Base-by-base conservation (phyloP, 1,140 invertebrate genomes). In the Megalopta genalis region DNA sequence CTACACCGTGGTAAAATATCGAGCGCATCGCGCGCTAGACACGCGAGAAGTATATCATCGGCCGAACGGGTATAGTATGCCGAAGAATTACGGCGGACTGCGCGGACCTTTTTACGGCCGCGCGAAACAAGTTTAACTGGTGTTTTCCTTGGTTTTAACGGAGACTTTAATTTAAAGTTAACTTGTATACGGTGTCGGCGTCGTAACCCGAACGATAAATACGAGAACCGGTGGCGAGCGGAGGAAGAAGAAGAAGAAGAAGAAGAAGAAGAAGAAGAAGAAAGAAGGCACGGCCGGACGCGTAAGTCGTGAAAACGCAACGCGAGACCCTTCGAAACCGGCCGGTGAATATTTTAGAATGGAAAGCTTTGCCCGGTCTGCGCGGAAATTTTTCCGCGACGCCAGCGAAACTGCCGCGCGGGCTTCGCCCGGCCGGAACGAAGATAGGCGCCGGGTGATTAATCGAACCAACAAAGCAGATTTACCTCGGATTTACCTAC, bases 141-240 rank as follows among this genome's bases (percentile, higher is more conserved):
- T 71, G 23, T 79, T 79, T 79, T 79, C 77, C 77, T 18, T 37
- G 27, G 70, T 63, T 79, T 78, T 78, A 72, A 78, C 65, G 77
- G 68, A 60, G 64, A 52, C 71, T 74, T 74, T 79, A 79, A 79
- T 79, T 73, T 73, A 79, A 73, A 73, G 77, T 73, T 74, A 79
- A 73, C 77, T 73, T 73, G 60, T 78, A 78, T 46, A 64, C 71
- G 18, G 39, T 42, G 70, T 60, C n/a, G 63, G 27, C 71, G 27
- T 67, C 71, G 77, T 79, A 79, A 79, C 77, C 27, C 18, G 27
- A n/a, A 74, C 64, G 70, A 79, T 79, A 79, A 79, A 79, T 79
- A 74, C 71, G 62, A 66, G 69, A 46, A 46, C 42, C 12, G 12
- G 63, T 8, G 16, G 46, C 23, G 23, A 54, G 71, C 63, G 8